Evolutionary conservation across 2,797 vertebrate species (phyloP), one percentile per base, ranked within the genome.

Genomic region (Lutjanus argentimaculatus): DNA sequence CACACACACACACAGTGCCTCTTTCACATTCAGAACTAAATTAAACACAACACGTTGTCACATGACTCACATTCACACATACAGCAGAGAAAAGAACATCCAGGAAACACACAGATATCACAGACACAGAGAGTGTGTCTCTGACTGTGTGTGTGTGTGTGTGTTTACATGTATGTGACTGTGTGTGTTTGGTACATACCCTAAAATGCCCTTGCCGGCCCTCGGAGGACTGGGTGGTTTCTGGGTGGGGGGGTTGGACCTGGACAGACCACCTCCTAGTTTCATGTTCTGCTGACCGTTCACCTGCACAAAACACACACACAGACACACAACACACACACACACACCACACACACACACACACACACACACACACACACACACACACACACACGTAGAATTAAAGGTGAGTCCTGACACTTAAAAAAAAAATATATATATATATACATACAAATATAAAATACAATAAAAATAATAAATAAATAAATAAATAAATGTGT

Each of bases 141-240:
- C 49, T 53, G 10, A 2, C 45, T 49, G 55, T 51, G 49, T 45
- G 10, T 22, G 45, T 61, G 43, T 52, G 61, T 36, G 52, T 56
- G n/a, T 14, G 55, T 53, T 57, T n/a, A n/a, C n/a, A n/a, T n/a
- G n/a, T n/a, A n/a, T n/a, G n/a, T n/a, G n/a, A n/a, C n/a, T 49
- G 52, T 43, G 8, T 30, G 45, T 55, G 51, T 45, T 3, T 40
- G 8, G 58, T 84, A 96, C 97, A 87, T 93, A 99, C 98, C 97
- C 98, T 85, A 99, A 94, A 53, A 97, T 98, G 91, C 97, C 97
- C 89, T 97, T 98, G 80, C 97, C 97, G 4, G 97, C 95, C 93
- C 97, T 93, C 0, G 98, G 97, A 19, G 98, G 98, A 53, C 98
- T 99, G 36, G 98, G 97, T 0, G 98, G 97, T 84, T 98, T 99